Evolutionary conservation across 2,888 invertebrate genomes (phyloP), one percentile per base, ranked within the genome.

Genomic region (Philopedon plagiatum): DNA sequence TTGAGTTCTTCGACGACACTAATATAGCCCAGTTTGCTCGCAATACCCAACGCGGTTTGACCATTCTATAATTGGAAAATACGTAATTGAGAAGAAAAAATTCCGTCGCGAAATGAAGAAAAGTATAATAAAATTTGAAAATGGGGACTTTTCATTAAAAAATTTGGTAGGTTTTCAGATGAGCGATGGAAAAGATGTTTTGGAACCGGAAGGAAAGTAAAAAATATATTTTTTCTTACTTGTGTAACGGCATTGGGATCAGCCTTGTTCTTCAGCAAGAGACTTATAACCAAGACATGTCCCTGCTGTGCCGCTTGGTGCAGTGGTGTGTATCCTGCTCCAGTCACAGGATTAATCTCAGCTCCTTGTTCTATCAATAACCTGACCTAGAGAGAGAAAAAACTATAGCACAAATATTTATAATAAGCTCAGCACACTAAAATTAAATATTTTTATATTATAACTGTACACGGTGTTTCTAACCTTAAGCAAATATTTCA

Each of bases 231-330:
- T 19, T 15, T 34, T 15, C 29, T 37, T 88, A 98, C 98, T 82
- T 94, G 94, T 63, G 98, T 98, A 64, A 96, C 87, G 18, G 96
- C 96, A 86, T 99, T 96, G 2, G 99, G 99, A 83, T 96, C 94
- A 0, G 98, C 98, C 82, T 92, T 94, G 86, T 95, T 92, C 82
- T 98, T 97, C 77, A 99, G 88, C 41, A 99, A 89, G 61, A 98
- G 88, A 81, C 94, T 95, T 62, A 98, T 96, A 76, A 99, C 95
- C 80, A 97, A 91, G 0, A 97, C 96, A 86, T 99, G 99, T 18
- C 80, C 80, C 86, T 99, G 99, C 83, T 99, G 99, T 0, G 99
- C 97, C 0, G 99, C 99, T 84, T 99, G 98, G 87, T 99, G 99
- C 11, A 99, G 88, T 0, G 99, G 96, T 0, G 99, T 98, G 85